These are phyloP conservation scores for Teleogryllus oceanicus DNA, from an alignment of 2,888 invertebrate genomes.

Conservation along the genomic window DNA sequence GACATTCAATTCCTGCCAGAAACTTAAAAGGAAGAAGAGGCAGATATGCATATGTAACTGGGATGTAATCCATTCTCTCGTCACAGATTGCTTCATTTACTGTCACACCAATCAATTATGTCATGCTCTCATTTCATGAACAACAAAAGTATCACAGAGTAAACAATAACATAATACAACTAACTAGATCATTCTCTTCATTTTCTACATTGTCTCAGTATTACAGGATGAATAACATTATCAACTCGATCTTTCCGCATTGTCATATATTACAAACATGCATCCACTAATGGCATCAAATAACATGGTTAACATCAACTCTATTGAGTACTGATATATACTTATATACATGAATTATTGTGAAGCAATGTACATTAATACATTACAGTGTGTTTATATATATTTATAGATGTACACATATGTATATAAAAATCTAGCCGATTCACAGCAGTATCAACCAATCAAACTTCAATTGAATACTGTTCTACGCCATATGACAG, in stretches of 20 bases:
- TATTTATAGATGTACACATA: conserved; percentile 22
- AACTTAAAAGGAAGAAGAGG: no score
- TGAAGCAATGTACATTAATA: conserved; percentile 29
- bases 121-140: neutral
- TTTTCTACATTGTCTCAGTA: neutral
- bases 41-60: neutral
- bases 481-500: neutral
- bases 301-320: conserved; percentile 18
- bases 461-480: conserved; percentile 11
- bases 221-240: conserved; percentile 3
- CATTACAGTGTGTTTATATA: conserved; percentile 26
- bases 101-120: neutral
- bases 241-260: neutral
- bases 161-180: conserved; percentile 18
- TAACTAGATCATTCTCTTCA: neutral
- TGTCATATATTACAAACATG: conserved; percentile 2
- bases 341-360: conserved; percentile 31
- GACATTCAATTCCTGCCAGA: no score
- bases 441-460: conserved; percentile 18
- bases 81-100: neutral
- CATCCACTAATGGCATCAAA: conserved; percentile 8
- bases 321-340: conserved; percentile 1
- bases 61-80: neutral
- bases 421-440: conserved; percentile 20
- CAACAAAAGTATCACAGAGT: conserved; percentile 9